phyloP scores from a whole-genome alignment of 2,888 invertebrate species.

The Labia minor region DNA sequence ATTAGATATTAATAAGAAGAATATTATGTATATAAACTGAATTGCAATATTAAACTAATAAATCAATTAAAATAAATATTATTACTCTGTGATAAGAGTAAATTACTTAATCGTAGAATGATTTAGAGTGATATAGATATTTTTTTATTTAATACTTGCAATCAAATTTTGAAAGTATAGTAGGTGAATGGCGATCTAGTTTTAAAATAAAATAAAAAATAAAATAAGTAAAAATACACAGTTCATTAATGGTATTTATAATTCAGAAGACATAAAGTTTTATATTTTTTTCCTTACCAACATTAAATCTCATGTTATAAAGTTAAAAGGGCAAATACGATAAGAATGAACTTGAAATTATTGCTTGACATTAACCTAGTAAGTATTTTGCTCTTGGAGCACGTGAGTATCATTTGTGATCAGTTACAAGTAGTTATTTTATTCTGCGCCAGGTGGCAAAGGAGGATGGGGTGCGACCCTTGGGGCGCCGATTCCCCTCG shows the following conservation, averaged over 20 bases:
- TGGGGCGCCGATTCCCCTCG: background rate
- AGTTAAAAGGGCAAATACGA: conserved; percentile 13
- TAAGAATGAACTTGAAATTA: conserved; percentile 4
- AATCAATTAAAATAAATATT: no score
- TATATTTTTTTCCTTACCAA: background rate
- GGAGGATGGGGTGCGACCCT: background rate
- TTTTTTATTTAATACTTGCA: no score
- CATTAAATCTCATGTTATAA: conserved; percentile 13
- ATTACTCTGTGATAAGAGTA: no score
- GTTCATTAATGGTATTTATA: background rate
- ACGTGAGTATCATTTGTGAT: background rate
- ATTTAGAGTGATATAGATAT: no score
- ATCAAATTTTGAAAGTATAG: no score
- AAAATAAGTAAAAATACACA: background rate
- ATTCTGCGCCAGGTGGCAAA: background rate
- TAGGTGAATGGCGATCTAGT: no score
- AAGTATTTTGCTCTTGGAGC: background rate
- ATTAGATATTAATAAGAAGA: no score
- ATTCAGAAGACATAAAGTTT: background rate
- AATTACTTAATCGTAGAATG: no score
- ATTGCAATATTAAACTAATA: no score
- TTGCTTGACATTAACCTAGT: conserved; percentile 7
- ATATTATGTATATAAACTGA: no score
- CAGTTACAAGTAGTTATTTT: background rate
- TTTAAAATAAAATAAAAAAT: background rate